phyloP scores from a whole-genome alignment of 2,888 invertebrate genomes.

The Cephonodes hylas region DNA sequence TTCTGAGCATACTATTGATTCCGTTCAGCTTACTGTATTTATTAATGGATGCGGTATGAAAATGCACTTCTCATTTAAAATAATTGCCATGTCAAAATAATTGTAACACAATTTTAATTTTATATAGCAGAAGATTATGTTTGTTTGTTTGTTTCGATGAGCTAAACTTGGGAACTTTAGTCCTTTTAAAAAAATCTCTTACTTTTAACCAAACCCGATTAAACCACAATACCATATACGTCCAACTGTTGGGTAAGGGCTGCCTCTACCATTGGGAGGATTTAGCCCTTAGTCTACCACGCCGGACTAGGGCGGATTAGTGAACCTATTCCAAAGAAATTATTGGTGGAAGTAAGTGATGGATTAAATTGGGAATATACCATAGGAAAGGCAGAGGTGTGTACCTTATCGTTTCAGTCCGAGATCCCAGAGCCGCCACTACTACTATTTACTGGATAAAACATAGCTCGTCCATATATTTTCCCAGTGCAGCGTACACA shows the following conservation, averaged over 20 bases:
- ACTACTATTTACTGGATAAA: too few relatives aligned
- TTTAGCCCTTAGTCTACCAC: background rate
- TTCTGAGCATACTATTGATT: slow-evolving; percentile 50
- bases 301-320: background rate
- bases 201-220: too few relatives aligned
- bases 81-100: background rate
- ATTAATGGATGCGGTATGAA: slow-evolving; percentile 15
- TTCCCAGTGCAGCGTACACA: slow-evolving; percentile 10
- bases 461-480: background rate
- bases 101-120: background rate
- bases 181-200: too few relatives aligned
- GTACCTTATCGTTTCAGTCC: too few relatives aligned
- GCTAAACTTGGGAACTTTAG: too few relatives aligned
- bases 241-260: too few relatives aligned
- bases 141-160: too few relatives aligned
- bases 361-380: too few relatives aligned
- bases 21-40: slow-evolving; percentile 23
- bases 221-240: too few relatives aligned
- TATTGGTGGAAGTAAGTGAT: background rate
- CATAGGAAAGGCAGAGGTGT: background rate
- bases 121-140: too few relatives aligned
- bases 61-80: too few relatives aligned
- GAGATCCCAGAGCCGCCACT: too few relatives aligned
- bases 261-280: background rate
- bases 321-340: background rate